Evolutionary conservation across 2,113 vertebrate genomes (phyloP), one percentile per base, ranked within the genome.

Genomic region (Ptyas mucosa): DNA sequence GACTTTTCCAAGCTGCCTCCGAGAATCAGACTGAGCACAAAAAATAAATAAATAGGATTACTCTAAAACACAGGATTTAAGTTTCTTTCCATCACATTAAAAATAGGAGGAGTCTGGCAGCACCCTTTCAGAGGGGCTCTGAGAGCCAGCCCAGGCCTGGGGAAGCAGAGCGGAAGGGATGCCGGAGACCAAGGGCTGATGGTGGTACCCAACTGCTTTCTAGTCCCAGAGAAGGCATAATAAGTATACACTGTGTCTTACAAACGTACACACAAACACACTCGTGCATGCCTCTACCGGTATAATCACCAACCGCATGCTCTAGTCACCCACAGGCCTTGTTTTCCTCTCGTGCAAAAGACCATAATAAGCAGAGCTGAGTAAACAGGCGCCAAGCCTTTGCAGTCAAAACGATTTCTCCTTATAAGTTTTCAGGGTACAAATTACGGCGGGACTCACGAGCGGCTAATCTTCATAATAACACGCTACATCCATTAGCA

Each of bases 331-430:
- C 69, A 58, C 52, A 61, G 69, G 93, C 88, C 94, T 85, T 0
- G 90, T 86, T 94, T 95, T 90, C 87, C 90, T 93, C 54, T 93
- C 24, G 55, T 92, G 26, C 89, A 91, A 91, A 88, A 88, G 93
- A 93, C n/a, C 89, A 94, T 94, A 1, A 93, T 52, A 69, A 88
- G 85, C 57, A 94, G 93, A 89, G 69, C 89, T 95, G 57, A 87
- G 87, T 92, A 95, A 96, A 95, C 81, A 96, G 94, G 88, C 49
- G 90, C 96, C 95, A 81, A 95, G 91, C 93, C 95, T 96, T 96
- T 94, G 92, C 93, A 93, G 92, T 81, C 4, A 0, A 86, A 94
- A 93, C 91, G 81, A 95, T 94, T 95, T 95, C 88, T 86, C 26
- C 55, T 81, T 46, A 3, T 92, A 20, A 58, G 92, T 89, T 94